A percentile compares a stretch with the other conserved stretches of the same genome.
These are phyloP conservation scores for Oreochromis aureus DNA, from an alignment of 2,113 vertebrate genomes.

Conservation along the genomic window DNA sequence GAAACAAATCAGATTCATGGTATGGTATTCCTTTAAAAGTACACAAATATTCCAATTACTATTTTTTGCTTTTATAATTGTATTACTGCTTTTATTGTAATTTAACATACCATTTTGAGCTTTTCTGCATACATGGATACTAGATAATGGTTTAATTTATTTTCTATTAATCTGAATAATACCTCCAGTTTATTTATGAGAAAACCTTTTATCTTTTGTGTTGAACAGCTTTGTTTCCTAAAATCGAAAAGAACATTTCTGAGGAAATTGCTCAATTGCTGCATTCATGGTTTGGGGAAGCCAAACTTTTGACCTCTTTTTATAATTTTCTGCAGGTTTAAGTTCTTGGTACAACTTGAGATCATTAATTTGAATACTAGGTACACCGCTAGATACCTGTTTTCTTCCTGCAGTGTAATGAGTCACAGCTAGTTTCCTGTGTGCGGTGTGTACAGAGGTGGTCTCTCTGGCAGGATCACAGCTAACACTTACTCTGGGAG, in stretches of 20 bases:
- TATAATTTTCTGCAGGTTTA: not conserved
- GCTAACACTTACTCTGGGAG: not conserved
- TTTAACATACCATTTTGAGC: accelerated
- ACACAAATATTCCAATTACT: not conserved
- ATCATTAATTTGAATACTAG: not conserved
- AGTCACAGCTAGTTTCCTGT: not conserved
- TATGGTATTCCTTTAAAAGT: not conserved
- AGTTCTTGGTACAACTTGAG: not conserved
- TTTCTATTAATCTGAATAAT: accelerated
- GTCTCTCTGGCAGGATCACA: not conserved
- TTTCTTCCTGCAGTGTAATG: accelerated
- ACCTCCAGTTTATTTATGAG: not conserved
- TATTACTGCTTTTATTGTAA: not conserved
- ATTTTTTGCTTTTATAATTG: not conserved
- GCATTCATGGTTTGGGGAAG: accelerated
- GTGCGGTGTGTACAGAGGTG: not conserved
- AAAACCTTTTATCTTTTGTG: not conserved
- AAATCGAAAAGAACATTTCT: not conserved
- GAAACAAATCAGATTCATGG: accelerated
- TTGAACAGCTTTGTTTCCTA: not conserved
- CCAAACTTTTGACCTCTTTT: not conserved
- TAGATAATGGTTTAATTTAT: not conserved
- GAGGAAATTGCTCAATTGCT: not conserved
- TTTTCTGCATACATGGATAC: not conserved
- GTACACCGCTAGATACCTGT: accelerated